Conservation (phyloP, 1,140 invertebrate species). For the Bombus affinis region DNA sequence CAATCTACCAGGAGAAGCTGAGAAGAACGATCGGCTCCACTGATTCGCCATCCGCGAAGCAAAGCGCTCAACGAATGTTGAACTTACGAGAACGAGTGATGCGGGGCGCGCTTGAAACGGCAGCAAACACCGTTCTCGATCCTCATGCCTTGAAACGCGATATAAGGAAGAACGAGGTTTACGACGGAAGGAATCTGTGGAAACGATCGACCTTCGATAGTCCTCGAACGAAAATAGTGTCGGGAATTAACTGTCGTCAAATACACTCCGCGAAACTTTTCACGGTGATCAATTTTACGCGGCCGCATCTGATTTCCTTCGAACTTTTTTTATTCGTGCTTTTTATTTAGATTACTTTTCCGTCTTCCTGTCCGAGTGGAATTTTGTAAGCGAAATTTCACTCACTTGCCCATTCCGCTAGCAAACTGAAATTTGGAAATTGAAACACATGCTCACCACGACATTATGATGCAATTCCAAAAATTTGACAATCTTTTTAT, state of each 20-base stretch:
- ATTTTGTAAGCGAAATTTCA: no score
- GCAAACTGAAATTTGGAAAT: no score
- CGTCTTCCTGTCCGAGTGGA: no score
- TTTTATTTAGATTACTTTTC: no score
- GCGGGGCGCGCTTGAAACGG: conserved; percentile 24
- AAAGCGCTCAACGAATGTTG: conserved; percentile 14
- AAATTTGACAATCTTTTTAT: no score
- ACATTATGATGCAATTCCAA: no score
- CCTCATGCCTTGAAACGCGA: conserved; percentile 37
- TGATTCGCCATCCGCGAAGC: conserved; percentile 7
- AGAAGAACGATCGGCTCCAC: not conserved
- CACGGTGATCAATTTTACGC: not conserved
- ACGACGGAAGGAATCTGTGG: conserved; percentile 46
- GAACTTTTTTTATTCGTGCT: no score
- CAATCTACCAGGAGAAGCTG: conserved; percentile 4
- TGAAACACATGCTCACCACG: no score
- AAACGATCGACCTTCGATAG: conserved; percentile 16
- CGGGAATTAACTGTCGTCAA: not conserved
- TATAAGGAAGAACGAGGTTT: conserved; percentile 46
- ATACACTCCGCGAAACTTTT: conserved; percentile 5
- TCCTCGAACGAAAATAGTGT: conserved; percentile 24
- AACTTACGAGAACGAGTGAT: conserved; percentile 59
- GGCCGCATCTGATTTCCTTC: no score
- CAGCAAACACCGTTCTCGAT: conserved; percentile 34
- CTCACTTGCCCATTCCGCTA: no score